Base-by-base conservation (phyloP, 2,113 vertebrate genomes). In the Patagioenas fasciata region DNA sequence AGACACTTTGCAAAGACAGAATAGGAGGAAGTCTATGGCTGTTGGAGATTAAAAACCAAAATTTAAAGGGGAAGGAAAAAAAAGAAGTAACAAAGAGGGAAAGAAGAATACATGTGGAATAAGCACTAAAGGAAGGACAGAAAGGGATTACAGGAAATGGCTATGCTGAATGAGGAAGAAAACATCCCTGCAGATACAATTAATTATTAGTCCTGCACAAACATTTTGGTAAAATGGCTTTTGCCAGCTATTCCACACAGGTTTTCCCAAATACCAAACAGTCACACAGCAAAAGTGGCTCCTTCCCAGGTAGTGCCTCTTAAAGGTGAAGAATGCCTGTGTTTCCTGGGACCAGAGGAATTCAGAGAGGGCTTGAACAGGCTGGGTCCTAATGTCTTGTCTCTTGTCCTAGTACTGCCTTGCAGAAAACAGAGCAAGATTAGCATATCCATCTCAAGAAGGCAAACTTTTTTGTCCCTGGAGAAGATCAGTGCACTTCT, bases 281-380 rank as follows among this genome's bases (percentile, higher is more conserved):
- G 42, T 2, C 11, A 24, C 20, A 75, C 18, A 78, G 21, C 13
- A 54, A 38, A 56, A 26, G 21, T 2, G 3, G 17, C 9, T 66
- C 8, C 0, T 3, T 32, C 9, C 2, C 0, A 71, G 32, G 13
- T 2, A 56, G 5, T 13, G 8, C 13, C 23, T 53, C 13, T 60
- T 51, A 34, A 78, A 74, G 11, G 18, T n/a, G 14, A 65, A 64
- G 44, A 89, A 56, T 25, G 8, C 6, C 7, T 62, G 5, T 47
- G 5, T 74, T 74, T 74, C 18, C 16, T n/a, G 14, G 11, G 24
- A 23, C 20, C 2, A 3, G 11, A 54, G 8, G 11, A 72, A 60
- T 47, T 31, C 34, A 70, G 29, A 83, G 24, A 83, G 9, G 8
- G 3, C 2, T 70, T 31, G 26, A 85, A 62, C 38, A 34, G 70